Evolutionary conservation across 2,797 vertebrate genomes (phyloP), one percentile per base, ranked within the genome.

Genomic region (Geotrypetes seraphini): DNA sequence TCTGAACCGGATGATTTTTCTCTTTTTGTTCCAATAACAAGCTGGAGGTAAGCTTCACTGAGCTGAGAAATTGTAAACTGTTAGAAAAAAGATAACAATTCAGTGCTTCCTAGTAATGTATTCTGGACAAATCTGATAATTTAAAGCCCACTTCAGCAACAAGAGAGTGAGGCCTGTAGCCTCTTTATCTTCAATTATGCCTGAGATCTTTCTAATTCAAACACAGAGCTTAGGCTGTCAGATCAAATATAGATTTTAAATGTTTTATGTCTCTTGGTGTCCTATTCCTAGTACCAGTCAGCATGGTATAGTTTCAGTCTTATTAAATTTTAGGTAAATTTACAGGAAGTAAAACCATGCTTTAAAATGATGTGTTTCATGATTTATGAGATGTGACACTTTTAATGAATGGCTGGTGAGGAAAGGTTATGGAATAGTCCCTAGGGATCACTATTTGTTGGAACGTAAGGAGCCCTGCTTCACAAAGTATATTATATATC

Each of bases 41-140:
- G 88, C 89, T 87, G 81, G 78, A 81, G 84, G 86, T 81, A 92
- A 87, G 92, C 91, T 97, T 91, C 94, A 94, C 62, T 89, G 96
- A 97, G 89, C 91, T 95, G 90, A 90, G 91, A 99, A 99, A 99
- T 99, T 97, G 93, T 97, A 92, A 97, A 96, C 91, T 94, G 89
- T 90, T 80, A 85, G 84, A 82, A n/a, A 80, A 86, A 85, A 96
- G 92, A 96, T 97, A 97, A 96, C 91, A 86, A 87, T 91, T 91
- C 83, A 88, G 76, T 95, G 92, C 97, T 92, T 92, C 88, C 81
- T 65, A 53, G 76, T 90, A 86, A 88, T 87, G 81, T 86, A 87
- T 91, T 89, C 84, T 78, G 85, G 88, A 85, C 84, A 86, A 83
- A 96, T 96, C 91, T 90, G 91, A 94, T 95, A 85, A 83, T 83